Percentiles rank a stretch among this genome's conserved stretches.
These are phyloP conservation scores for Pachypanchax playfairii DNA, from an alignment of 2,113 vertebrate species.

Conservation along the genomic window DNA sequence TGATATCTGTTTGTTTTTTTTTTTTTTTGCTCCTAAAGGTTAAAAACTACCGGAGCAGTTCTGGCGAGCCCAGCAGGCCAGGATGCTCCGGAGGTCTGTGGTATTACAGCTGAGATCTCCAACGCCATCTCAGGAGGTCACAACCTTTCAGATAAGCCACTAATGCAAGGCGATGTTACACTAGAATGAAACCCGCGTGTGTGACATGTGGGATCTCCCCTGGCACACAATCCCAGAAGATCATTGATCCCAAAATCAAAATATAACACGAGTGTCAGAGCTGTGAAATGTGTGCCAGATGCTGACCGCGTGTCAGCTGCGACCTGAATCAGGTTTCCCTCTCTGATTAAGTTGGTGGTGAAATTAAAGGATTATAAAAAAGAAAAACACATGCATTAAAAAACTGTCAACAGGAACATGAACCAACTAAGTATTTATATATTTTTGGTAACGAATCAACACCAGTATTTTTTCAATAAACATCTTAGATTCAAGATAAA, in stretches of 20 bases:
- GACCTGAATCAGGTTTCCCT: constrained; percentile 4
- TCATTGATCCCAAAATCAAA: constrained; percentile 27
- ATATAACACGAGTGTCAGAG: constrained; percentile 27
- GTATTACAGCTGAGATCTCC: constrained; percentile 17
- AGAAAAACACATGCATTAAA: not conserved
- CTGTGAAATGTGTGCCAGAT: constrained; percentile 5
- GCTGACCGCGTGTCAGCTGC: constrained; percentile 14
- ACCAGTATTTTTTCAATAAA: too few species aligned
- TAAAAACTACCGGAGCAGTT: not conserved
- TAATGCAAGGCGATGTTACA: constrained; percentile 41
- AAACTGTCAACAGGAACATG: not conserved
- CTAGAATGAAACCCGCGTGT: constrained; percentile 14
- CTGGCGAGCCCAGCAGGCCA: not conserved
- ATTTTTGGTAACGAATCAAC: too few species aligned
- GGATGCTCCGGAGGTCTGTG: constrained; percentile 36
- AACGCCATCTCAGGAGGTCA: constrained; percentile 27
- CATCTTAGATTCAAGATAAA: too few species aligned
- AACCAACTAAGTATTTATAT: not conserved
- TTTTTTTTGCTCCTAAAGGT: not conserved
- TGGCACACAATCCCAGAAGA: constrained; percentile 19
- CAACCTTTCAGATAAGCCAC: constrained; percentile 35
- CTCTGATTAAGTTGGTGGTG: not conserved
- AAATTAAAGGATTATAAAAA: constrained; percentile 1
- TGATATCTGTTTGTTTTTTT: not conserved
- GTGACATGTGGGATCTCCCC: constrained; percentile 24